Evolutionary conservation across 35 echinoderm and acorn worm species (phyloP), one percentile per base, ranked within the genome.

Genomic region (Hemicentrotus pulcherrimus): DNA sequence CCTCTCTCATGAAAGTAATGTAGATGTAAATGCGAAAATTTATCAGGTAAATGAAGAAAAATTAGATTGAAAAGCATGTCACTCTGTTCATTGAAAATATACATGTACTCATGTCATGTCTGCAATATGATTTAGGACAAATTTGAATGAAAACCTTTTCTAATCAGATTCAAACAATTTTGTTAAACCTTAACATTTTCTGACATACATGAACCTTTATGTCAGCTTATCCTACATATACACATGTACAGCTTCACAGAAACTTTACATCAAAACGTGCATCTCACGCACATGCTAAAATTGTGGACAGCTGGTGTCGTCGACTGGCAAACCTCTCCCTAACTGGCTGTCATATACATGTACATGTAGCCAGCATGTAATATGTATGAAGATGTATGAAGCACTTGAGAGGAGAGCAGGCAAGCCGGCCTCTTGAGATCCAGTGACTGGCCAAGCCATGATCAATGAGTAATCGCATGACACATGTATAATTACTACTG

Each of bases 351-450:
- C 65, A 78, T 78, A 70, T 70, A 70, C 61, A n/a, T n/a, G n/a
- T n/a, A n/a, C n/a, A 28, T 78, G 65, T 28, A 78, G 65, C 65
- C 19, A 78, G 65, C 19, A 78, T 78, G 65, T 78, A 78, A 78
- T 78, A 78, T 78, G 65, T 78, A 78, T 78, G 65, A 78, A 78
- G 65, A 78, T 78, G 65, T 78, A 78, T 78, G 65, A 78, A 78
- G 65, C 65, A 78, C 65, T 78, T 28, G 65, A 28, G 65, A n/a
- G 19, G 65, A 28, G 50, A 78, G 65, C 19, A 78, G 19, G 65
- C 19, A 78, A 28, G 65, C 65, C 15, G 65, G 65, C 65, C 65
- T 78, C 65, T 78, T 78, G 65, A 88, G 32, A 45, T 32, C 31
- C 28, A 92, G 22, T 47, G 45, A 46, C 18, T 47, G 32, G 30